Percentiles rank a stretch among this genome's conserved stretches.
These are phyloP conservation scores for Pterobdella sp. DNA, from an alignment of 2,888 invertebrate genomes.

Conservation along the genomic window DNA sequence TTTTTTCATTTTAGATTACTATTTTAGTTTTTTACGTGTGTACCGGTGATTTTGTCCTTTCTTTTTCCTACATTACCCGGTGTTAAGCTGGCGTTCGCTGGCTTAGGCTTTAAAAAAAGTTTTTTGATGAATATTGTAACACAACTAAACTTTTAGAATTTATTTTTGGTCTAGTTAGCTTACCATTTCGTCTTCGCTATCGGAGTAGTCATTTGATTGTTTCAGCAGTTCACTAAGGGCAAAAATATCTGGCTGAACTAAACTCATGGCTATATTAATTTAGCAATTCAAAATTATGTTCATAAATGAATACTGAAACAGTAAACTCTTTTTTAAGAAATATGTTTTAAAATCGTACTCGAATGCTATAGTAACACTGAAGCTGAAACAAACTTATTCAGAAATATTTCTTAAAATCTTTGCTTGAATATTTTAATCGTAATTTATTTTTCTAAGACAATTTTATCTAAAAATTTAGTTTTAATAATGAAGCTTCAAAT, in stretches of 20 bases:
- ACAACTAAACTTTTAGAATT: not conserved
- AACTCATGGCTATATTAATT: too few species aligned
- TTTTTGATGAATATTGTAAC: not conserved
- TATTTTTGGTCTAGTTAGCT: not conserved
- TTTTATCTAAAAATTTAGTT: too few species aligned
- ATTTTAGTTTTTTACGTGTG: not conserved
- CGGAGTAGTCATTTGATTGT: constrained; percentile 18
- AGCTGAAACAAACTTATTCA: not conserved
- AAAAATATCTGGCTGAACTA: not conserved
- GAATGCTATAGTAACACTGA: not conserved
- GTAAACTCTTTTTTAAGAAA: too few species aligned
- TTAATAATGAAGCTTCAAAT: too few species aligned
- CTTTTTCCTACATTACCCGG: constrained; percentile 31
- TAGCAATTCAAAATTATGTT: too few species aligned
- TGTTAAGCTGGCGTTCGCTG: constrained; percentile 17
- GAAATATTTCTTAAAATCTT: not conserved
- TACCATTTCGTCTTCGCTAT: constrained; percentile 31
- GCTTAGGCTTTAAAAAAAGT: constrained; percentile 12
- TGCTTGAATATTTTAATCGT: not conserved
- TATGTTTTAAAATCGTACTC: not conserved
- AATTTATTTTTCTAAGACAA: too few species aligned
- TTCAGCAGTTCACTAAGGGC: not conserved
- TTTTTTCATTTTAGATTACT: not conserved
- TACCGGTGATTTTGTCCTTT: constrained; percentile 17
- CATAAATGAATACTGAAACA: too few species aligned